Percentiles rank a stretch among this genome's conserved stretches.
phyloP scores from a whole-genome alignment of 1,140 invertebrate genomes.

The Antheraea mylitta region DNA sequence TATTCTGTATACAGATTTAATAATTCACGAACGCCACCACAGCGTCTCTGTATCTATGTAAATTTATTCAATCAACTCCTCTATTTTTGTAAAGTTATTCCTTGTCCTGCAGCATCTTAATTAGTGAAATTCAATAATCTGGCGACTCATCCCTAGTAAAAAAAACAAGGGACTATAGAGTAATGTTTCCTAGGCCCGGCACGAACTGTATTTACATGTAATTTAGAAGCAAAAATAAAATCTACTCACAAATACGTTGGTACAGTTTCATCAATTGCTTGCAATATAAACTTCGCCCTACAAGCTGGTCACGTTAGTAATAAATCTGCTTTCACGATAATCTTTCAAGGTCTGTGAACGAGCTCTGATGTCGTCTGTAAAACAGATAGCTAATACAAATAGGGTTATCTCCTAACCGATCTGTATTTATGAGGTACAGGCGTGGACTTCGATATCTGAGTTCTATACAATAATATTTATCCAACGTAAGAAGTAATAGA shows the following conservation, averaged over 20 bases:
- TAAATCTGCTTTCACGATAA: background rate
- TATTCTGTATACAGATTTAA: background rate
- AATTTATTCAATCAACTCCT: constrained; percentile 14
- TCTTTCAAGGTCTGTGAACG: background rate
- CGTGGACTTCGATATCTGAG: background rate
- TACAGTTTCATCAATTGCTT: background rate
- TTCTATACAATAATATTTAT: background rate
- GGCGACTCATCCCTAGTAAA: background rate
- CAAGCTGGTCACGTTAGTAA: background rate
- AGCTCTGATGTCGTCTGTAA: background rate
- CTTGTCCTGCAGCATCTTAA: background rate
- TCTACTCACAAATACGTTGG: background rate
- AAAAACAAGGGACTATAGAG: too few relatives aligned
- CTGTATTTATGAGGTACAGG: background rate
- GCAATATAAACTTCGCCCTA: background rate
- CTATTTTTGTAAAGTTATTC: background rate
- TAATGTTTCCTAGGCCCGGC: too few relatives aligned
- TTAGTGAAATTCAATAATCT: background rate
- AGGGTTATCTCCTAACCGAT: background rate
- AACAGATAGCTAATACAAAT: background rate
- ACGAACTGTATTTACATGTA: too few relatives aligned
- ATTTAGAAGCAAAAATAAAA: too few relatives aligned
- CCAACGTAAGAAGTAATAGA: background rate
- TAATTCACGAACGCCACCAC: background rate
- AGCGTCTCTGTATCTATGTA: background rate